phyloP scores from a whole-genome alignment of 2,888 invertebrate species.

The Torymus texanus region DNA sequence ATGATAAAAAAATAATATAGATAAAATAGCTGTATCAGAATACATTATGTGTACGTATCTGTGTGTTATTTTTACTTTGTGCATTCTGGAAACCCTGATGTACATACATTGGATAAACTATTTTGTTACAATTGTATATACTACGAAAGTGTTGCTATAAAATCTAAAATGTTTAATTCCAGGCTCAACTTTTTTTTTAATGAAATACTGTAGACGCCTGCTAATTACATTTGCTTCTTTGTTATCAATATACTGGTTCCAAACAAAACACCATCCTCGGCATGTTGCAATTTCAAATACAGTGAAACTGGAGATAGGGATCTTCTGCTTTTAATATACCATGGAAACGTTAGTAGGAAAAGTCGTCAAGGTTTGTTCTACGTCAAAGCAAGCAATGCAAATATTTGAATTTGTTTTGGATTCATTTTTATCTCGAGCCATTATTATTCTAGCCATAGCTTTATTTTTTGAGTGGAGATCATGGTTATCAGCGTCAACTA shows the following conservation, averaged over 20 bases:
- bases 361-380: conserved; percentile 11
- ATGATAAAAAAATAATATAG: too few species aligned
- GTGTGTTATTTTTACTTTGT: too few species aligned
- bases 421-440: neutral
- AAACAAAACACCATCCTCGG: conserved; percentile 50
- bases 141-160: too few species aligned
- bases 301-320: neutral
- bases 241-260: conserved; percentile 54
- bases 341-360: neutral
- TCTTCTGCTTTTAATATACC: neutral
- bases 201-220: conserved; percentile 50
- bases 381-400: neutral
- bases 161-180: too few species aligned
- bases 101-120: too few species aligned
- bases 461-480: neutral
- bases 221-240: conserved; percentile 54
- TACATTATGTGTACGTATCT: too few species aligned
- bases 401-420: neutral
- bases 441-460: neutral
- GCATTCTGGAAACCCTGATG: too few species aligned
- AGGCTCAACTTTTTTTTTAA: neutral
- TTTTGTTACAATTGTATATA: too few species aligned
- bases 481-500: neutral
- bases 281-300: conserved; percentile 27
- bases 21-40: too few species aligned